A percentile compares a stretch with the other conserved stretches of the same genome.
phyloP scores from a whole-genome alignment of 2,113 vertebrate genomes.

The Chelonoidis abingdonii region DNA sequence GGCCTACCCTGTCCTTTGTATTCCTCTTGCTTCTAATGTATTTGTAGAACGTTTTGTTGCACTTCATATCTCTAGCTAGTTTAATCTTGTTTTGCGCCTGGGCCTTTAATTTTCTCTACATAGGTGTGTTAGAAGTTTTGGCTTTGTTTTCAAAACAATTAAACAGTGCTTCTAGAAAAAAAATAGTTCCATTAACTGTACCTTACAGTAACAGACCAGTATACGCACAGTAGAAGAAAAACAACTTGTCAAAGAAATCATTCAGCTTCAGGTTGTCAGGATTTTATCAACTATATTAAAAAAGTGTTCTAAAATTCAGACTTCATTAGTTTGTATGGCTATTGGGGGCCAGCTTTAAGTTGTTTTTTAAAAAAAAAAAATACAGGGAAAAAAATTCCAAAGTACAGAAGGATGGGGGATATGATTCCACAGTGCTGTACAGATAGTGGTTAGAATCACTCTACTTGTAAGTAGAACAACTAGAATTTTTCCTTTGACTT shows the following conservation, averaged over 20 bases:
- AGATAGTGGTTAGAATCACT: background rate
- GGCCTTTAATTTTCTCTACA: too few relatives aligned
- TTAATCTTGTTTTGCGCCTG: too few relatives aligned
- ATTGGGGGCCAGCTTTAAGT: background rate
- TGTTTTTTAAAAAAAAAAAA: too few relatives aligned
- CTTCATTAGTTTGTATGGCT: background rate
- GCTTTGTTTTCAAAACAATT: background rate
- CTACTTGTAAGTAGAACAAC: too few relatives aligned
- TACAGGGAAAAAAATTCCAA: too few relatives aligned
- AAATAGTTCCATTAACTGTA: fast-evolving
- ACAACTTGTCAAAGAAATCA: background rate
- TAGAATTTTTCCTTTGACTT: too few relatives aligned
- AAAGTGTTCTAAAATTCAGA: background rate
- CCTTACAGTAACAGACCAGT: background rate
- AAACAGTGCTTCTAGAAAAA: background rate
- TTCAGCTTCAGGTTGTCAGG: background rate
- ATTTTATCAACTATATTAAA: background rate
- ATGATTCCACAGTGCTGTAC: background rate
- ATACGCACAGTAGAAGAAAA: background rate
- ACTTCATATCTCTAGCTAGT: too few relatives aligned
- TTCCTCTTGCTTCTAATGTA: too few relatives aligned
- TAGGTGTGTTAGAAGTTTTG: background rate
- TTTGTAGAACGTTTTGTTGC: too few relatives aligned
- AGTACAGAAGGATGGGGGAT: background rate
- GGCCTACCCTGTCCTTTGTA: too few relatives aligned